These are phyloP conservation scores for Spheniscus mendiculus DNA, from an alignment of 2,113 vertebrate species.

Conservation along the genomic window DNA sequence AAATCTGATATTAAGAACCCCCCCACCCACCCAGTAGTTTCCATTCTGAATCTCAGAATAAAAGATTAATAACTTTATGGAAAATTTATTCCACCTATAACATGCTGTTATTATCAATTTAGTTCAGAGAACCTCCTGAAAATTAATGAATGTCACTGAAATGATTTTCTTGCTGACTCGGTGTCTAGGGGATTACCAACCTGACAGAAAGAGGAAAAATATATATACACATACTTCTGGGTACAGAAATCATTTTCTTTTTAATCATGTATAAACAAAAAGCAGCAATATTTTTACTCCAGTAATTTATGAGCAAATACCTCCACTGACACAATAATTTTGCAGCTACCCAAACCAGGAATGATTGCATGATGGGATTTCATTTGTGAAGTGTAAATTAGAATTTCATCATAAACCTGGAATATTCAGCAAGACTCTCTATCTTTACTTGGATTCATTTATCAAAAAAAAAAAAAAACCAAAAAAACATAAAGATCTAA, in stretches of 20 bases:
- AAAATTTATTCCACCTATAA: constrained; percentile 30
- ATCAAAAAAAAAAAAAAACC: too few relatives aligned
- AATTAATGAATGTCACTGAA: constrained; percentile 58
- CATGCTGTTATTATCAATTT: constrained; percentile 33
- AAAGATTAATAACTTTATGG: background rate
- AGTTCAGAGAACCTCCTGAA: constrained; percentile 46
- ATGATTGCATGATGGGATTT: background rate
- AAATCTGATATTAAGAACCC: background rate
- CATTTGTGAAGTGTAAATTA: constrained; percentile 24
- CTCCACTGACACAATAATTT: constrained; percentile 44
- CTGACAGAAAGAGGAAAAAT: constrained; percentile 32
- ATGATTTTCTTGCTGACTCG: constrained; percentile 46
- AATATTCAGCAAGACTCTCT: background rate
- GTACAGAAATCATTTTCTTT: constrained; percentile 38
- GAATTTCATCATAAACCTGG: background rate
- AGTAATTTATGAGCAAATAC: constrained; percentile 45
- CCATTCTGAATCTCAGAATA: background rate
- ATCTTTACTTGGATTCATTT: background rate
- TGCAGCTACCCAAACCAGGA: background rate
- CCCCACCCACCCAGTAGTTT: background rate
- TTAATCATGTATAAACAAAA: constrained; percentile 60
- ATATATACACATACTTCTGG: background rate
- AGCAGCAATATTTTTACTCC: background rate
- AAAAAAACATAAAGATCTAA: background rate
- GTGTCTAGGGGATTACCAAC: constrained; percentile 11